Base-by-base conservation (phyloP, 2,113 vertebrate species). In the Grammomys surdaster region DNA sequence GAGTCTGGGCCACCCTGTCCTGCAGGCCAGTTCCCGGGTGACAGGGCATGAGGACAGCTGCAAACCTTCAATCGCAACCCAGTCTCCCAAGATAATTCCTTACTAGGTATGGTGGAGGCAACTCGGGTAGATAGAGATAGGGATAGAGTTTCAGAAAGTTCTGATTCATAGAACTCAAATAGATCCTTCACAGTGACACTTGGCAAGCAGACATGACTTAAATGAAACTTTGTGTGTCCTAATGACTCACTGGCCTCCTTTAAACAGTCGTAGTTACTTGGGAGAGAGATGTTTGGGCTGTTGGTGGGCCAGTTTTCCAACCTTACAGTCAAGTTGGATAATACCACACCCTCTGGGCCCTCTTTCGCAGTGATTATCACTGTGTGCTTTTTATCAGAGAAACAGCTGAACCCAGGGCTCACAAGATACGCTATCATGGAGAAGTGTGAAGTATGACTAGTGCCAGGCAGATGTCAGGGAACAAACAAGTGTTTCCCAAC, bases 351-450 rank as follows among this genome's bases (percentile, higher is more conserved):
- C 9, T 19, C 36, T 1, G 10, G 28, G 7, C 77, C n/a, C 48
- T 58, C 31, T 58, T 89, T 56, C 58, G 12, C 22, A 5, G 8
- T 17, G 60, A 40, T 40, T 93, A 65, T 58, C 60, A 51, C 48
- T 5, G 22, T 24, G 81, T 84, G 40, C 51, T 48, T 7, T 58
- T 85, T 85, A 51, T 90, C 63, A 60, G 7, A 77, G 11, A 22
- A 46, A 7, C 36, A 88, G 56, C 40, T 7, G 26, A n/a, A 80
- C 14, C 54, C 40, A 8, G 13, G 56, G 54, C 26, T 75, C 22
- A 20, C 28, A 56, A 67, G 56, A 40, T 26, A 0, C 0, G 3
- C 17, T 51, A 3, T 31, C 46, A 22, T 7, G 14, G 22, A 48
- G n/a, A 46, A 60, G 86, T 58, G 36, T 2, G 5, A 67, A 46